Conservation (phyloP, 2,113 vertebrate genomes). For the Gambusia affinis region DNA sequence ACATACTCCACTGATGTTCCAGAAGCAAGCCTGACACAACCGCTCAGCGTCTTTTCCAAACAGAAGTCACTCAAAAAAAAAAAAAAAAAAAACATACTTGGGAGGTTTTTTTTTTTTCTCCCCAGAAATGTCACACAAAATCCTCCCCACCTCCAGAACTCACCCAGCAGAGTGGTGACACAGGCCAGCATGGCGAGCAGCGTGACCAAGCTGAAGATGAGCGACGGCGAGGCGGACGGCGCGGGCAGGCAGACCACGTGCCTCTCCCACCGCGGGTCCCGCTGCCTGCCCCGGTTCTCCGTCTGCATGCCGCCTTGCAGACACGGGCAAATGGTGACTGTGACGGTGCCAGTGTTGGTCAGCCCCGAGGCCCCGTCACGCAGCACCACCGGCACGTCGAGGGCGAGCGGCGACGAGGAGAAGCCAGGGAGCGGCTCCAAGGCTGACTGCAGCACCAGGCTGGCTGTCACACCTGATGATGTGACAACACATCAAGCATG, state of each 20-base stretch:
- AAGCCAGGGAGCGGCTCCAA: conserved; percentile 67
- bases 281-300: conserved; percentile 67
- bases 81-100: conserved; percentile 3
- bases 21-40: conserved; percentile 42
- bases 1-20: conserved; percentile 2
- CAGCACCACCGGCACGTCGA: conserved; percentile 86
- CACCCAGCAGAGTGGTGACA: conserved; percentile 86
- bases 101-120: not conserved
- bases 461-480: conserved; percentile 78
- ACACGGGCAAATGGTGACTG: conserved; percentile 87
- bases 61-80: conserved; percentile 10
- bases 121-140: not conserved
- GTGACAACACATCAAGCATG: conserved; percentile 23
- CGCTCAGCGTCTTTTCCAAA: conserved; percentile 25
- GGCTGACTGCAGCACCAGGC: conserved; percentile 77
- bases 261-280: conserved; percentile 74
- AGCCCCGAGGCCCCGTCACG: conserved; percentile 84
- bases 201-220: conserved; percentile 85
- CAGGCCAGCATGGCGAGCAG: conserved; percentile 86
- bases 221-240: conserved; percentile 75
- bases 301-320: conserved; percentile 80
- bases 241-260: conserved; percentile 71
- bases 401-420: conserved; percentile 63
- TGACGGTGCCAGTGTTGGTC: conserved; percentile 87
- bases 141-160: conserved; percentile 5